Base-by-base conservation (phyloP, 2,113 vertebrate species). In the Hemichromis elongatus region DNA sequence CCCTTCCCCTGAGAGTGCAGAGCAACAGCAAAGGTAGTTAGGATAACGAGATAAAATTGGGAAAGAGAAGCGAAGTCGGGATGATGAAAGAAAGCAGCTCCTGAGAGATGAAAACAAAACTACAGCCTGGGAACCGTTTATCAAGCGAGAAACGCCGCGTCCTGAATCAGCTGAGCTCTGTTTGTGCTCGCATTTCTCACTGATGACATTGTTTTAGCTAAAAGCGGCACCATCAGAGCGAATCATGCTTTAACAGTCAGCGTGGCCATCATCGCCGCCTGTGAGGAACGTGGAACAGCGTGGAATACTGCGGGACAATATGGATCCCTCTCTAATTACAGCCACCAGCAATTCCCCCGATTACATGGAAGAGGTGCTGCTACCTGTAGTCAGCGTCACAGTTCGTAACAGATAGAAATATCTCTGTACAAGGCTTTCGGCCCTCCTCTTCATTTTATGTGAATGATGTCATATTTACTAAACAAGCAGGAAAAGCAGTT, bases 381-480 rank as follows among this genome's bases (percentile, higher is more conserved):
- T 0, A 73, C 87, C 50, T 61, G 18, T 14, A 83, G 85, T 77
- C 9, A 14, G 16, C 61, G 81, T 85, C 90, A 81, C 80, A 21
- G 82, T 19, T 86, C 83, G 61, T 21, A 79, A 81, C 16, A 50
- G 80, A 84, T n/a, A 85, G 57, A 89, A 91, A 87, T 82, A 33
- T 88, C 85, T 61, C 4, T 9, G 9, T 33, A 2, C 59, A 47
- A 37, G 10, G 78, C 9, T 26, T 40, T 35, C 26, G n/a, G 57
- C 19, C 3, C 9, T 42, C 4, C 47, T 70, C 53, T 77, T 87
- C 1, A 87, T 87, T 81, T 56, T 3, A 70, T 55, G 79, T 18
- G 30, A 81, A 77, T 73, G 59, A 83, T 9, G 37, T 81, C 53
- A 2, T 9, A 4, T 12, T 42, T 13, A 52, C 7, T 61, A 52